Conservation (phyloP, 2,797 vertebrate species). For the Potorous gilbertii region DNA sequence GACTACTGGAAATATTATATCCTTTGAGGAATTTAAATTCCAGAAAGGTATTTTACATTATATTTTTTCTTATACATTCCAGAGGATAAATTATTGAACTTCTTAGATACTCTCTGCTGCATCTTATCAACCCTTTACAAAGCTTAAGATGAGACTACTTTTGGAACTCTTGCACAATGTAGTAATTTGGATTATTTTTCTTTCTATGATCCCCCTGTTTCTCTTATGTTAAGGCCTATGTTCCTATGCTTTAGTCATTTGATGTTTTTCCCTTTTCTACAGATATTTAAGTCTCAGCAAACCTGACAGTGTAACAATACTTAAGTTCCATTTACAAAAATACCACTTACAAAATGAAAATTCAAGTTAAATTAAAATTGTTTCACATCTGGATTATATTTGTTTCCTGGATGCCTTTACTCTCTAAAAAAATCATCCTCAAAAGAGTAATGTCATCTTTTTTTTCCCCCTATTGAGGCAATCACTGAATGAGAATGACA, state of each 20-base stretch:
- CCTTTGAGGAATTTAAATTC: slow-evolving; percentile 31
- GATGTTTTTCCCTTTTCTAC: slow-evolving; percentile 3
- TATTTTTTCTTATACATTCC: not conserved
- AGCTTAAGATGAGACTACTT: slow-evolving; percentile 17
- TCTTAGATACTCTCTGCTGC: not conserved
- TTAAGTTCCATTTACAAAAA: slow-evolving; percentile 37
- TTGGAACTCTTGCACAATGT: slow-evolving; percentile 17
- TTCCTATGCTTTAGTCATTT: slow-evolving; percentile 39
- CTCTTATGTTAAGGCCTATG: not conserved
- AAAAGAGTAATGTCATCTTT: not conserved
- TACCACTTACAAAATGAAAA: slow-evolving; percentile 36
- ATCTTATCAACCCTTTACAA: slow-evolving; percentile 19
- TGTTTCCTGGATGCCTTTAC: slow-evolving; percentile 20
- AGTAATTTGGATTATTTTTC: slow-evolving; percentile 39
- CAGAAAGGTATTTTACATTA: slow-evolving; percentile 4
- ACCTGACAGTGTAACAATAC: not conserved
- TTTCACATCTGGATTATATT: slow-evolving; percentile 15
- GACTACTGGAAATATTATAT: slow-evolving; percentile 8
- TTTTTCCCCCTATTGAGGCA: not conserved
- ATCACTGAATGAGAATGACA: not conserved
- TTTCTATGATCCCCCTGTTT: slow-evolving; percentile 9
- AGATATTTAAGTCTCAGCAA: slow-evolving; percentile 39
- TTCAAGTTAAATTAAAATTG: slow-evolving; percentile 30
- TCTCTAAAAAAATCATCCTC: slow-evolving; percentile 14
- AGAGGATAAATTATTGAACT: not conserved